Evolutionary conservation across 1,140 invertebrate genomes (phyloP), one percentile per base, ranked within the genome.

Genomic region (Diorhabda carinulata): DNA sequence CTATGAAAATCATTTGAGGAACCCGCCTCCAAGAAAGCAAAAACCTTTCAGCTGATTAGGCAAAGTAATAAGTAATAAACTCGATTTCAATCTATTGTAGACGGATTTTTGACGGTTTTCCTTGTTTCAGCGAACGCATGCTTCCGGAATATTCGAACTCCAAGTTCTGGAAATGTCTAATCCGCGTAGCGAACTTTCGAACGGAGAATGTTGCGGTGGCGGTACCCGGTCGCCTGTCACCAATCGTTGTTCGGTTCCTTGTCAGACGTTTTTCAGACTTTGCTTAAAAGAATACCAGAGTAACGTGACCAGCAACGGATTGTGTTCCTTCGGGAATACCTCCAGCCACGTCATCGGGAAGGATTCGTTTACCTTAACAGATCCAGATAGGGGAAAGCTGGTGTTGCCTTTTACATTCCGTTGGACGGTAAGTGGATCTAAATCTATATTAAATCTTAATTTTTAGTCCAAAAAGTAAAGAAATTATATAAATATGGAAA

Each of bases 211-310:
- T 84, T 96, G 94, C 84, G 92, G 91, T 68, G 86, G 87, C 77
- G 80, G 78, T 78, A 78, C 81, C 71, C 81, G 81, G 68, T 79
- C 81, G 72, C 86, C 83, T 78, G 82, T 83, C 74, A 83, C 82
- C 71, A 83, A 84, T 71, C 81, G 75, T 61, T 80, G 78, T 78
- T 82, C 85, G 67, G 82, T 84, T 68, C 84, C 87, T 61, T 96
- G 94, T 83, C 88, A 89, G 78, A 95, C 94, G 9, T 89, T 90
- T 77, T 95, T 96, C 83, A 86, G 90, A 76, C 86, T 96, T 73
- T 96, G 94, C 83, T 89, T 96, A 74, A 96, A 95, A 85, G 93
- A 96, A 83, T 96, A 95, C 82, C 93, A 95, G 84, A 93, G 90
- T 73, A 89, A 90, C 76, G 89, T 92, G 61, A 90, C 89, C 68